A percentile compares a stretch with the other conserved stretches of the same genome.
phyloP scores from a whole-genome alignment of 2,888 invertebrate species.

The Andricus quercusramuli region DNA sequence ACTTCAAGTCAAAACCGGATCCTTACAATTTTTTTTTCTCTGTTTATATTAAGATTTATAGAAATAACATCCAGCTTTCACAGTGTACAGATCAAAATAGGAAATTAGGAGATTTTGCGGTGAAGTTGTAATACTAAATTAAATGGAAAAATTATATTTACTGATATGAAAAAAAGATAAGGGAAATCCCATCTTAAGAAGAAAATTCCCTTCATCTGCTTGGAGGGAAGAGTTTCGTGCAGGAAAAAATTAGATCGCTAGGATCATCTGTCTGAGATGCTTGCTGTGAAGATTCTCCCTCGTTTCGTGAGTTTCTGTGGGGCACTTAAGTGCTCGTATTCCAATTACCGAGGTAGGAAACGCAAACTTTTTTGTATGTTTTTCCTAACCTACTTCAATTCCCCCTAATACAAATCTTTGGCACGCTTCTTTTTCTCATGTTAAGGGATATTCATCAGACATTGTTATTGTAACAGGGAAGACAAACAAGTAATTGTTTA shows the following conservation, averaged over 20 bases:
- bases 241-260: background rate
- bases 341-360: slow-evolving; percentile 21
- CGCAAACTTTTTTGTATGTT: background rate
- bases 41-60: too few species aligned
- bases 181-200: background rate
- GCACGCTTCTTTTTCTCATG: background rate
- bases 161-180: too few species aligned
- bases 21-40: too few species aligned
- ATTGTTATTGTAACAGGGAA: background rate
- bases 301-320: slow-evolving; percentile 17
- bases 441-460: background rate
- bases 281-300: background rate
- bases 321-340: slow-evolving; percentile 34
- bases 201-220: background rate
- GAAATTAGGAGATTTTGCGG: background rate
- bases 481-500: background rate
- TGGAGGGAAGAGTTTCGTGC: background rate
- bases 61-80: too few species aligned
- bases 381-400: background rate
- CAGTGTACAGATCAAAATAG: too few species aligned
- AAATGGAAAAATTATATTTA: too few species aligned
- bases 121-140: too few species aligned
- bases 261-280: background rate
- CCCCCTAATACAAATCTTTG: background rate
- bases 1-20: too few species aligned